Conservation (phyloP, 2,113 vertebrate species). For the Cepphus grylle region DNA sequence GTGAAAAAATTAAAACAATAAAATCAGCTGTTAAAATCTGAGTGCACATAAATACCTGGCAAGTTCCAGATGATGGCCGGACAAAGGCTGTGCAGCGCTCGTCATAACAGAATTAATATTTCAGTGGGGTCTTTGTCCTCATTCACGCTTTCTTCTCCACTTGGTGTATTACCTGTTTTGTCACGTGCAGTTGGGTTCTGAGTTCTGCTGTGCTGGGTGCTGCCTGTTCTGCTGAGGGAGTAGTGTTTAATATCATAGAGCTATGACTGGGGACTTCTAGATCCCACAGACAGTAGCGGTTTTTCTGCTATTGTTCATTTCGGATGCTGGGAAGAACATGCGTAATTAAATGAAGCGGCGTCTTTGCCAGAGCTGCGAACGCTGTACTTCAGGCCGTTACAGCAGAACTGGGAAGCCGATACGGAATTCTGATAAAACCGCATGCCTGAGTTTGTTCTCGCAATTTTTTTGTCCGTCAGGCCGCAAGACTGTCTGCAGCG, state of each 20-base stretch:
- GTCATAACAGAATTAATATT: not conserved
- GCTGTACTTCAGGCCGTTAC: not conserved
- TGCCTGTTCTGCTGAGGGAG: not conserved
- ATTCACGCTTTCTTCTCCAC: not conserved
- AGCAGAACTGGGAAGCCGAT: not conserved
- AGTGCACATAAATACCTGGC: not conserved
- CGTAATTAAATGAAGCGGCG: not conserved
- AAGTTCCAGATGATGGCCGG: not conserved
- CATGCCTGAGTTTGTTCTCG: not conserved
- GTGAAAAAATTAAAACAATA: not conserved
- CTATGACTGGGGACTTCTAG: not conserved
- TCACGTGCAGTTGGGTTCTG: accelerated
- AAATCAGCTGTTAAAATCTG: not conserved
- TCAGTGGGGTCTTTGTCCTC: not conserved
- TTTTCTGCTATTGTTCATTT: not conserved
- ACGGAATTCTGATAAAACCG: not conserved
- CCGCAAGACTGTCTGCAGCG: accelerated
- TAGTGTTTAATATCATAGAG: not conserved
- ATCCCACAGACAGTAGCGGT: not conserved
- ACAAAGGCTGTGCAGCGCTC: not conserved
- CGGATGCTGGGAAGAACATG: not conserved
- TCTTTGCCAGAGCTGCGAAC: not conserved
- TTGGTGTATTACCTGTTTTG: not conserved
- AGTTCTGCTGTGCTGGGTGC: not conserved
- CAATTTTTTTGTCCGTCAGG: not conserved